These are phyloP conservation scores for Arothron firmamentum DNA, from an alignment of 2,113 vertebrate genomes.

Conservation along the genomic window DNA sequence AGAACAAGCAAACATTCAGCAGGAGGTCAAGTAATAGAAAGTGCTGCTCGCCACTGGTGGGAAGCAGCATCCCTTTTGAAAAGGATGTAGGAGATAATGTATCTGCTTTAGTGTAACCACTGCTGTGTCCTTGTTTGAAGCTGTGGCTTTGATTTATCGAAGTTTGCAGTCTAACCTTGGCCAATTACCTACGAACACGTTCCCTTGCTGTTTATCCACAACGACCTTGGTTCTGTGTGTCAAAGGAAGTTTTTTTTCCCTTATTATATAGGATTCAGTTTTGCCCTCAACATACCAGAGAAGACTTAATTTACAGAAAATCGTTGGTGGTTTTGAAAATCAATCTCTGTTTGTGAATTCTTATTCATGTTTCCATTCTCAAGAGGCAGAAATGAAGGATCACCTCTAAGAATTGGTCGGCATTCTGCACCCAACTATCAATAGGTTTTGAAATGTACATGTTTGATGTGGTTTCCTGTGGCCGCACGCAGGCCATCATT, in stretches of 20 bases:
- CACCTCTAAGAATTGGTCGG: constrained; percentile 34
- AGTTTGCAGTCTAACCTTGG: constrained; percentile 58
- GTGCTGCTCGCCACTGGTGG: constrained; percentile 4
- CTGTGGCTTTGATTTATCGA: constrained; percentile 59
- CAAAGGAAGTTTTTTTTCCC: constrained; percentile 45
- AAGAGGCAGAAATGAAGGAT: constrained; percentile 50
- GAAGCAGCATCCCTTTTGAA: constrained; percentile 24
- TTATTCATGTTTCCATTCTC: constrained; percentile 51
- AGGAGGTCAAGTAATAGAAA: constrained; percentile 31
- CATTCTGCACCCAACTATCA: constrained; percentile 44
- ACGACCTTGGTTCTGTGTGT: constrained; percentile 55
- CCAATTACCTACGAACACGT: constrained; percentile 51
- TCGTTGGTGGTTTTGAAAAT: constrained; percentile 49
- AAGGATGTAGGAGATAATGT: constrained; percentile 36
- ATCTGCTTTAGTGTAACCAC: constrained; percentile 37
- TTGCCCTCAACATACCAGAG: constrained; percentile 41
- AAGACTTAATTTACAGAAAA: constrained; percentile 43
- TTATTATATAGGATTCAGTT: constrained; percentile 62
- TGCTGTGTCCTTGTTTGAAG: constrained; percentile 60
- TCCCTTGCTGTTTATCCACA: constrained; percentile 32
- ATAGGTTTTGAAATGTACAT: constrained; percentile 55
- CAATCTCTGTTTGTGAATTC: constrained; percentile 42
- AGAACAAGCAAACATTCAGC: constrained; percentile 8
- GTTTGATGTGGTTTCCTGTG: constrained; percentile 49
- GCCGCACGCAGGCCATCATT: constrained; percentile 45